A percentile compares a stretch with the other conserved stretches of the same genome.
Evolutionary conservation across 2,888 invertebrate genomes (phyloP).

Genomic region (Tachina fera): DNA sequence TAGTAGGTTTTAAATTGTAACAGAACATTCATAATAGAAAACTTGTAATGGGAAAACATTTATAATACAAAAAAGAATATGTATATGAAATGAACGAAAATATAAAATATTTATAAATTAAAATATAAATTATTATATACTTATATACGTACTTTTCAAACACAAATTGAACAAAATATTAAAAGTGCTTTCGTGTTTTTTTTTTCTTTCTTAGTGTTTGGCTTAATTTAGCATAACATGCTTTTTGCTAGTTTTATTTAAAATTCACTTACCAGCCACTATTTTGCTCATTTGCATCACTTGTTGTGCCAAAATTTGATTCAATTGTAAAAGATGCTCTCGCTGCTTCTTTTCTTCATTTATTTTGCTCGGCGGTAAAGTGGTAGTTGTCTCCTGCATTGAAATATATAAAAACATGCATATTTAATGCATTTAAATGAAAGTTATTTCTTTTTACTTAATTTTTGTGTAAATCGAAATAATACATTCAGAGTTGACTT

Average conservation of each 20-base stretch:
- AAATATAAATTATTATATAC: constrained; percentile 5
- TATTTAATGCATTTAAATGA: background rate
- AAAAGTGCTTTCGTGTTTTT: constrained; percentile 68
- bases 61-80: constrained; percentile 47
- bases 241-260: constrained; percentile 55
- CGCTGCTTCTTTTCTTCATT: constrained; percentile 93
- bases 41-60: constrained; percentile 44
- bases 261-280: constrained; percentile 91
- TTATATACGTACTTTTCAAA: constrained; percentile 31
- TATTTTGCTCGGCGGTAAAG: constrained; percentile 87
- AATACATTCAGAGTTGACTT: too few relatives aligned
- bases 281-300: constrained; percentile 98
- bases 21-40: constrained; percentile 45
- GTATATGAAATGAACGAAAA: constrained; percentile 70
- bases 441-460: background rate
- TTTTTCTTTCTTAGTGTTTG: constrained; percentile 27
- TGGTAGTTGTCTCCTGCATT: constrained; percentile 78
- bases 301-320: constrained; percentile 95
- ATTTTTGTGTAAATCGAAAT: too few relatives aligned
- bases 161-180: constrained; percentile 67
- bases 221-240: constrained; percentile 59
- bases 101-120: constrained; percentile 68
- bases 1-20: constrained; percentile 17
- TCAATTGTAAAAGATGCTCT: constrained; percentile 94
- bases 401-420: background rate